A percentile compares a stretch with the other conserved stretches of the same genome.
Evolutionary conservation across 2,113 vertebrate species (phyloP).

Genomic region (Callospermophilus lateralis): DNA sequence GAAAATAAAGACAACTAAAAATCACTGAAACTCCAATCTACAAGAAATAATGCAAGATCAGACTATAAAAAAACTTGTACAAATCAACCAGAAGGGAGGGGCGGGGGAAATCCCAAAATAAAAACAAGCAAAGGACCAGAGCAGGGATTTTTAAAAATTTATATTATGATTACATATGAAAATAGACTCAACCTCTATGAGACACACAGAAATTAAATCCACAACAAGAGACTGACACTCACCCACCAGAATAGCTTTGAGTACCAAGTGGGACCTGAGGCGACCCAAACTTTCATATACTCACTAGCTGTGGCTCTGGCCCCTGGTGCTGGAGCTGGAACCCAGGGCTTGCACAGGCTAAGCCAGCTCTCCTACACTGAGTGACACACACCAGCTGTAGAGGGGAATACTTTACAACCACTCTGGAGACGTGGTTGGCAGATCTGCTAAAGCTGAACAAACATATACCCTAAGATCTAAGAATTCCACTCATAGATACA

Average conservation of each 20-base stretch:
- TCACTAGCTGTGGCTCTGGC: not conserved
- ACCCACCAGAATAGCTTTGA: not conserved
- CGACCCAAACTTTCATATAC: fast-evolving
- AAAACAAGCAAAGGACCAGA: not conserved
- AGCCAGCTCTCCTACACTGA: not conserved
- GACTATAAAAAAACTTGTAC: not conserved
- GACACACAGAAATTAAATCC: not conserved
- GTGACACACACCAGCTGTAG: not conserved
- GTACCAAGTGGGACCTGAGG: not conserved
- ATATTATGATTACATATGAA: not conserved
- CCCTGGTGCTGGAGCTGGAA: too few relatives aligned
- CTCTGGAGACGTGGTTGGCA: not conserved
- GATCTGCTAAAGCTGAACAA: not conserved
- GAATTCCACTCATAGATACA: not conserved
- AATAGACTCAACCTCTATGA: not conserved
- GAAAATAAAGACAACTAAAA: not conserved
- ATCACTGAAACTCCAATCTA: not conserved
- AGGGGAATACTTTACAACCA: not conserved
- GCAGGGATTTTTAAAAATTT: not conserved
- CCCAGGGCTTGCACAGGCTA: not conserved
- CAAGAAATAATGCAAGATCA: not conserved
- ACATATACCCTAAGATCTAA: not conserved
- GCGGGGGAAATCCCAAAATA: not conserved
- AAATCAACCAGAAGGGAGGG: too few relatives aligned
- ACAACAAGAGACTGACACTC: not conserved